phyloP scores from a whole-genome alignment of 2,888 invertebrate species.

The Matsumyia berberina region DNA sequence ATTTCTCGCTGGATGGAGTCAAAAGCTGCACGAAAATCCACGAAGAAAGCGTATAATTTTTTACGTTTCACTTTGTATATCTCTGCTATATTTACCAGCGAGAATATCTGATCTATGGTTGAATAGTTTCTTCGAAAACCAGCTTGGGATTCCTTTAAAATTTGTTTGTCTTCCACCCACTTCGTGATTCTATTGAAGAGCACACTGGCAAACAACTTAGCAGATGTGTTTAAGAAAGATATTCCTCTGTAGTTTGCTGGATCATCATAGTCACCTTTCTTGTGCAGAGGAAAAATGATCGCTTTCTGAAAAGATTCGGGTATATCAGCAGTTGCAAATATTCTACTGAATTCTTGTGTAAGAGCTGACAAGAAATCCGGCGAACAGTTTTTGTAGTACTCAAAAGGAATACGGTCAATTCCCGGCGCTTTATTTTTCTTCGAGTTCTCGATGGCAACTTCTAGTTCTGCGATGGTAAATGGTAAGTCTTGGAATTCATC shows the following conservation, averaged over 20 bases:
- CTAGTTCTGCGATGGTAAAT: slow-evolving; percentile 5
- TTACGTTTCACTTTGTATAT: not conserved
- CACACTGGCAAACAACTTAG: slow-evolving; percentile 16
- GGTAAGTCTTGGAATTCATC: slow-evolving; percentile 10
- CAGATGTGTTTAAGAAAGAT: slow-evolving; percentile 20
- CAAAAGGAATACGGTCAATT: too few species aligned
- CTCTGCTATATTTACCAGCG: not conserved
- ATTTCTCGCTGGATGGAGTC: not conserved
- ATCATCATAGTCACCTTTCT: slow-evolving; percentile 9
- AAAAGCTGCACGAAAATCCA: not conserved
- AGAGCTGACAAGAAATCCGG: slow-evolving; percentile 3
- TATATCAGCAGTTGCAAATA: not conserved
- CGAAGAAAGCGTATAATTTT: not conserved
- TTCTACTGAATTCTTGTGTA: slow-evolving; percentile 7
- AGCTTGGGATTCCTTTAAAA: slow-evolving; percentile 5
- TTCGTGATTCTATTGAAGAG: slow-evolving; percentile 13
- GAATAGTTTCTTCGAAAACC: slow-evolving; percentile 8
- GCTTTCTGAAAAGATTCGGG: not conserved
- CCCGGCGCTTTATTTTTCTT: too few species aligned
- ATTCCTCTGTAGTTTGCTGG: slow-evolving; percentile 23
- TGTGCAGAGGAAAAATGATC: not conserved
- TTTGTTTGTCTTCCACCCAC: slow-evolving; percentile 11
- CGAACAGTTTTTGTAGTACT: too few species aligned
- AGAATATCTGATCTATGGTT: slow-evolving; percentile 3
- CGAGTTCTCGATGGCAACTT: too few species aligned